Conservation (phyloP, 1,140 invertebrate genomes). For the Pseudachorutes palmiensis region DNA sequence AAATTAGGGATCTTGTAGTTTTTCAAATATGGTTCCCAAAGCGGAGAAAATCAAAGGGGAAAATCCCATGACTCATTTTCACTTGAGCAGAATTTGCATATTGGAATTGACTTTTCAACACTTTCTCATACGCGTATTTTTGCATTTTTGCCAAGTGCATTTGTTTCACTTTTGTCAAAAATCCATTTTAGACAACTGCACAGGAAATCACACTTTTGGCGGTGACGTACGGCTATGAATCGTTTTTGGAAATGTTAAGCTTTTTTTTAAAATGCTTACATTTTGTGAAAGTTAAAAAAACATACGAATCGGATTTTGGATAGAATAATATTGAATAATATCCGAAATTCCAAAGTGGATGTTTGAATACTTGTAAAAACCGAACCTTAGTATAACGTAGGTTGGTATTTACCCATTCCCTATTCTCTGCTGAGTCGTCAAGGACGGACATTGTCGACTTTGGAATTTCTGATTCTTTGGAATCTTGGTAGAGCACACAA, state of each 20-base stretch:
- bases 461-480: too few species aligned
- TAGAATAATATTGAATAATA: neutral
- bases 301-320: neutral
- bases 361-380: neutral
- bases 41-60: too few species aligned
- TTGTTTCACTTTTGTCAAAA: neutral
- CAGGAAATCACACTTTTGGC: neutral
- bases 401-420: neutral
- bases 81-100: neutral
- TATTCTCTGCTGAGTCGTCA: neutral
- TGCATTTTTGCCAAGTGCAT: conserved; percentile 3
- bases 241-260: neutral
- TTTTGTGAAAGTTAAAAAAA: neutral
- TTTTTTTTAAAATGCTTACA: neutral
- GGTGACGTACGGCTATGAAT: neutral
- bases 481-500: too few species aligned
- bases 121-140: too few species aligned
- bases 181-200: neutral
- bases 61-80: neutral
- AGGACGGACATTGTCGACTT: neutral
- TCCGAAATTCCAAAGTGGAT: neutral
- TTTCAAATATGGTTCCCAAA: too few species aligned
- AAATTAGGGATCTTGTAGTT: too few species aligned
- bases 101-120: neutral
- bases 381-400: neutral